Evolutionary conservation across 2,797 vertebrate genomes (phyloP), one percentile per base, ranked within the genome.

Genomic region (Esox masquinongy): DNA sequence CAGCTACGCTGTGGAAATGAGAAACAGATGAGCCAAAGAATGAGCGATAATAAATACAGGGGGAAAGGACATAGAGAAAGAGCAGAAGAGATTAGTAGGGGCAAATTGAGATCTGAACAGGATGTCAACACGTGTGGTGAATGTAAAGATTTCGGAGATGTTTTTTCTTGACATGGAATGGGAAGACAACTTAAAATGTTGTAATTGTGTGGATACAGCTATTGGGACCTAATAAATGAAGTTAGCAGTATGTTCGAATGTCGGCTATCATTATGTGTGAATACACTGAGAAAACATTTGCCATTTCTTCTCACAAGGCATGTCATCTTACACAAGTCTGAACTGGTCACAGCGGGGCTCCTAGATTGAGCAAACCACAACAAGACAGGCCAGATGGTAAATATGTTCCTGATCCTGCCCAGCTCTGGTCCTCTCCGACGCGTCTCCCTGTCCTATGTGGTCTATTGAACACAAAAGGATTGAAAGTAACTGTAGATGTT

Each of bases 11-110:
- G 47, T 1, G 70, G 61, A 88, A 89, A 91, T 79, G 77, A 83
- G 72, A 89, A 88, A 83, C 86, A 90, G 88, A 90, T 89, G 86
- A 84, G 63, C 11, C 12, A 9, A 29, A 17, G 29, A 24, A 29
- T 66, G 22, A 66, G 24, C 15, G 26, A 64, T 9, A 66, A 15
- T 31, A 56, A 19, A 56, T 5, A 56, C 53, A 56, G 2, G 19
- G 14, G 26, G 24, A 64, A 9, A 64, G 59, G 24, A 4, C 9
- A 14, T 22, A 63, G 59, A 26, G 9, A 26, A 11, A 63, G 24
- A 63, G n/a, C 51, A 9, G 53, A 0, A 11, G 68, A 47, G 39
- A 24, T 8, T 59, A 17, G 17, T 6, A n/a, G 8, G 59, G 39
- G 39, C 5, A 43, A 43, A 43, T 22, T 22, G 24, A 4, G 24